A percentile compares a stretch with the other conserved stretches of the same genome.
Evolutionary conservation across 1,140 invertebrate genomes (phyloP).

Genomic region (Plectrocnemia conspersa): DNA sequence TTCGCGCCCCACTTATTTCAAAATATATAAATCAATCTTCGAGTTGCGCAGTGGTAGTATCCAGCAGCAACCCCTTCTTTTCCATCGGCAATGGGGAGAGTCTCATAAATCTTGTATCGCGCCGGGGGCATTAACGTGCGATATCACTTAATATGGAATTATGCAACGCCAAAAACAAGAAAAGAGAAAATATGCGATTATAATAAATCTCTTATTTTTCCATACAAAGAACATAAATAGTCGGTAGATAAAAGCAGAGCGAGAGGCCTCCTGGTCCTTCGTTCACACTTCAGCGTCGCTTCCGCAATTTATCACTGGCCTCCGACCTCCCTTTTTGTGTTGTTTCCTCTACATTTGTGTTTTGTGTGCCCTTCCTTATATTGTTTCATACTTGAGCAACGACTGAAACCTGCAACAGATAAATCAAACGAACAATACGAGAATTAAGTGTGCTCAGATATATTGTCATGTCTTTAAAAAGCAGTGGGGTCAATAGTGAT

Average conservation of each 20-base stretch:
- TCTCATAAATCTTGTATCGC: constrained; percentile 32
- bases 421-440: constrained; percentile 29
- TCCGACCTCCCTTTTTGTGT: constrained; percentile 24
- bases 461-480: too few species aligned
- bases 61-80: not conserved
- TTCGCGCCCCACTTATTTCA: constrained; percentile 27
- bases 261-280: constrained; percentile 21
- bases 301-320: constrained; percentile 33
- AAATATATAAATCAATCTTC: constrained; percentile 28
- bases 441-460: constrained; percentile 12
- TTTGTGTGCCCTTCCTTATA: constrained; percentile 13
- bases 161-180: constrained; percentile 34
- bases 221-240: constrained; percentile 35
- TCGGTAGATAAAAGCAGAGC: constrained; percentile 16
- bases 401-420: constrained; percentile 13
- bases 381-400: constrained; percentile 25
- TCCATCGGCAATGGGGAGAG: not conserved
- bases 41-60: constrained; percentile 1
- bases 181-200: constrained; percentile 29
- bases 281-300: constrained; percentile 32
- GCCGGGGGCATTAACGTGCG: constrained; percentile 23
- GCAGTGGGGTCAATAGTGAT: too few species aligned
- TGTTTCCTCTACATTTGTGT: constrained; percentile 13
- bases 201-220: constrained; percentile 35
- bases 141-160: constrained; percentile 36